Evolutionary conservation across 2,113 vertebrate genomes (phyloP).

Genomic region (Phalacrocorax carbo): DNA sequence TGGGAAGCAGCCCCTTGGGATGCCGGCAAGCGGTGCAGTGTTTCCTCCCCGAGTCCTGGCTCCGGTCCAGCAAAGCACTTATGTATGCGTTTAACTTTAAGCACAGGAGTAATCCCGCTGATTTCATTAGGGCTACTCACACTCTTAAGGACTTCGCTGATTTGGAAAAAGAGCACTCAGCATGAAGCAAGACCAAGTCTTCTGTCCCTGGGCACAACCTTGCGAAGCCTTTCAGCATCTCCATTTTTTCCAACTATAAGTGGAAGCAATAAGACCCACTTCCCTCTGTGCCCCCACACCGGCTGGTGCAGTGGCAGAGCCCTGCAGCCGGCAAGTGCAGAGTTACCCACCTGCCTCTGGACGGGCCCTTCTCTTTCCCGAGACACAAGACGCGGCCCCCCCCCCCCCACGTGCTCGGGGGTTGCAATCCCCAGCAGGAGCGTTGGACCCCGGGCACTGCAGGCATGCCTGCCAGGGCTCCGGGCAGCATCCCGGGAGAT

Average conservation of each 20-base stretch:
- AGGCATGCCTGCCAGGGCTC: not conserved
- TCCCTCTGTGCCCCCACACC: rapidly evolving
- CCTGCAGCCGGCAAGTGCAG: rapidly evolving
- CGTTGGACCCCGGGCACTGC: rapidly evolving
- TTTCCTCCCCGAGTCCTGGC: not conserved
- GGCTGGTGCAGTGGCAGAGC: rapidly evolving
- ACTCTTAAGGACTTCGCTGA: not conserved
- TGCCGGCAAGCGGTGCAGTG: rapidly evolving
- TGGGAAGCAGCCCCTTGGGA: not conserved
- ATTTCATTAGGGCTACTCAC: not conserved
- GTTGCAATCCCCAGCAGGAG: not conserved
- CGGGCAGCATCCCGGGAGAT: not conserved
- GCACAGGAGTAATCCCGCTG: not conserved
- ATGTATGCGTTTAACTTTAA: not conserved
- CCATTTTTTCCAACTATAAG: rapidly evolving
- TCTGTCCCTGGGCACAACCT: not conserved
- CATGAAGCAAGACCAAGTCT: not conserved
- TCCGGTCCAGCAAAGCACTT: not conserved
- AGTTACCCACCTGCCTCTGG: not conserved
- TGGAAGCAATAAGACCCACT: not conserved
- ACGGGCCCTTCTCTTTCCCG: rapidly evolving
- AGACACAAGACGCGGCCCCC: not conserved
- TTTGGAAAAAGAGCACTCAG: not conserved
- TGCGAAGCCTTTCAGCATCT: not conserved
- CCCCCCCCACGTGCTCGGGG: rapidly evolving